These are phyloP conservation scores for Aphelenchoides besseyi DNA, from an alignment of 1,140 invertebrate genomes.

Conservation along the genomic window DNA sequence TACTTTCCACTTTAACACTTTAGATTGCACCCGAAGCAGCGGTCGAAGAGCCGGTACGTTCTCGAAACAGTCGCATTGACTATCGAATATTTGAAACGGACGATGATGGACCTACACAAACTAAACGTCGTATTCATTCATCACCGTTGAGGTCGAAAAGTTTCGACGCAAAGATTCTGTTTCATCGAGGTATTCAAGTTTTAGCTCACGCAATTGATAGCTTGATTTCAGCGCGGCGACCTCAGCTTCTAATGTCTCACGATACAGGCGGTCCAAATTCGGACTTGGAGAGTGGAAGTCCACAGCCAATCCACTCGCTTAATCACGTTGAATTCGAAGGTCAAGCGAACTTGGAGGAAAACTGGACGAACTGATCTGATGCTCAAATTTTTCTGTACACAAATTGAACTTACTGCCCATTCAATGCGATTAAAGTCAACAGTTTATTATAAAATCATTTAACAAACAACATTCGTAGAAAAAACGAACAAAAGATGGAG, in stretches of 20 bases:
- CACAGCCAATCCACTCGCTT: background rate
- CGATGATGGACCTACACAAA: background rate
- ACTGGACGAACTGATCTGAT: background rate
- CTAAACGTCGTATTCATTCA: background rate
- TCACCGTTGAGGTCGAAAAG: background rate
- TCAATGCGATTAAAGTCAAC: background rate
- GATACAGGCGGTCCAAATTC: background rate
- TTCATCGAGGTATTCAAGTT: conserved; percentile 5
- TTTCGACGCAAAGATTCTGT: background rate
- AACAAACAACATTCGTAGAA: conserved; percentile 13
- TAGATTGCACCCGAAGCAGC: conserved; percentile 19
- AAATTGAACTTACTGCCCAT: background rate
- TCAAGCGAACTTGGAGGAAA: conserved; percentile 6
- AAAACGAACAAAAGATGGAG: background rate
- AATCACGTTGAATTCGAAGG: background rate
- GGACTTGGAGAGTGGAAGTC: background rate
- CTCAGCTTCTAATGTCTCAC: conserved; percentile 10
- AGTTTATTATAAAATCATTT: background rate
- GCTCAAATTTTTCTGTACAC: background rate
- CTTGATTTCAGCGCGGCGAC: conserved; percentile 2
- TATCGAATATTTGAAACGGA: background rate
- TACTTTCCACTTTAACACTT: background rate
- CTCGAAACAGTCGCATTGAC: background rate
- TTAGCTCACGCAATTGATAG: background rate
- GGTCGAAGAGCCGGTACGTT: background rate